Evolutionary conservation across 2,797 vertebrate species (phyloP).

Genomic region (Channallabes apus): DNA sequence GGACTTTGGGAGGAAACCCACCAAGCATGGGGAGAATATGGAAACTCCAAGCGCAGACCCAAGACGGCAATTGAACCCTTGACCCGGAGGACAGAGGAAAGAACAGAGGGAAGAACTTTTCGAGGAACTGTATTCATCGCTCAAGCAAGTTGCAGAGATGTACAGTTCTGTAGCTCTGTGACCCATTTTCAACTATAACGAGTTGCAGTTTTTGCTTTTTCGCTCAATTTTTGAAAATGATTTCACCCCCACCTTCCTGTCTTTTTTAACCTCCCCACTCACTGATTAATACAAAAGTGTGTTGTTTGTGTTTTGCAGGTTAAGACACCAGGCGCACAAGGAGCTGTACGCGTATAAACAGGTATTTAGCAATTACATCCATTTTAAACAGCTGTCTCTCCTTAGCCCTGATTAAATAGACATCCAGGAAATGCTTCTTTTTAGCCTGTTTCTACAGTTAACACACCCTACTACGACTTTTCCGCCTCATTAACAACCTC

Average conservation of each 20-base stretch:
- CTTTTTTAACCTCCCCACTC: neutral
- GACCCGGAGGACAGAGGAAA: neutral
- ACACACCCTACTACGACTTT: neutral
- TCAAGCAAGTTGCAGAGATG: neutral
- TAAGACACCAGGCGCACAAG: slow-evolving; percentile 98
- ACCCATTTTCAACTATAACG: neutral
- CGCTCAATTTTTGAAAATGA: too few species aligned
- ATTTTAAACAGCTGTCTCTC: neutral
- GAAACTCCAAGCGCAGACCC: too few species aligned
- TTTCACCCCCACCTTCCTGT: neutral
- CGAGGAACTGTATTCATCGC: too few species aligned
- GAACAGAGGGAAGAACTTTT: neutral
- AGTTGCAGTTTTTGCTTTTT: neutral
- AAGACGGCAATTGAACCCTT: too few species aligned
- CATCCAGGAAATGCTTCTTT: neutral
- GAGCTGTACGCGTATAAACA: slow-evolving; percentile 99
- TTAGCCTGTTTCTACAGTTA: neutral
- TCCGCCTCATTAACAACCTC: slow-evolving; percentile 11
- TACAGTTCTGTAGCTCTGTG: neutral
- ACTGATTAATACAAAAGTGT: neutral
- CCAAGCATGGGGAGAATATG: too few species aligned
- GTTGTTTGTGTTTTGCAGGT: slow-evolving; percentile 70
- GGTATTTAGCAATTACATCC: slow-evolving; percentile 71
- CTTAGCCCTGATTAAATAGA: neutral
- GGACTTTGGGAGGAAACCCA: neutral